These are phyloP conservation scores for Bufotes viridis DNA, from an alignment of 2,797 vertebrate genomes.

Conservation along the genomic window DNA sequence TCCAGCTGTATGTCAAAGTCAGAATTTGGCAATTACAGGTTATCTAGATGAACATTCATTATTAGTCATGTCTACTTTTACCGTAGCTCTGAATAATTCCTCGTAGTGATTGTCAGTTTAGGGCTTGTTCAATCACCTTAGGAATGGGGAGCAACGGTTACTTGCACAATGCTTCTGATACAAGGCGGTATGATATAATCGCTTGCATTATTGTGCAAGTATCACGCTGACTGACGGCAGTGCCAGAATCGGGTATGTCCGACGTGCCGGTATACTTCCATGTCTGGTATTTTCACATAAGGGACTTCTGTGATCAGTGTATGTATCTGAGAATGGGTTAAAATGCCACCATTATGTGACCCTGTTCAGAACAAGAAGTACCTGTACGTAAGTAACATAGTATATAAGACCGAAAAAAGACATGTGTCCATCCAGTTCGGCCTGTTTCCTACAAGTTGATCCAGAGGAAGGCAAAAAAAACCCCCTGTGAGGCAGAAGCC, in stretches of 20 bases:
- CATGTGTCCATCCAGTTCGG: too few species aligned
- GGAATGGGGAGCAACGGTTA: background rate
- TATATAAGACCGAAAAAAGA: too few species aligned
- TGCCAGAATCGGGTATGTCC: background rate
- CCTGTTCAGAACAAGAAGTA: too few species aligned
- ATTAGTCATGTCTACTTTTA: constrained; percentile 1
- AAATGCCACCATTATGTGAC: too few species aligned
- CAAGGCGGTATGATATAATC: background rate
- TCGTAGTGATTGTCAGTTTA: background rate
- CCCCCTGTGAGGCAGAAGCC: too few species aligned
- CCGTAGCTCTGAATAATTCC: background rate
- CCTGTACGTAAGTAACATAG: too few species aligned
- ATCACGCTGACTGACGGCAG: background rate
- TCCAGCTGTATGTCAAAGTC: background rate
- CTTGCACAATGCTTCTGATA: constrained; percentile 1
- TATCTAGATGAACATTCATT: background rate
- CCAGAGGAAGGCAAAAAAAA: too few species aligned
- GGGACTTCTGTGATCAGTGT: background rate
- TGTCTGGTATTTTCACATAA: background rate
- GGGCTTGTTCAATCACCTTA: background rate
- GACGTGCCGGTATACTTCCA: background rate
- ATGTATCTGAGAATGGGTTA: background rate
- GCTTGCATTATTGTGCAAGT: background rate
- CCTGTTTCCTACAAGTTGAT: too few species aligned
- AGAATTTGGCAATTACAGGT: background rate